Base-by-base conservation (phyloP, 53 echinoderm and acorn worm species). In the Henricia sp. region DNA sequence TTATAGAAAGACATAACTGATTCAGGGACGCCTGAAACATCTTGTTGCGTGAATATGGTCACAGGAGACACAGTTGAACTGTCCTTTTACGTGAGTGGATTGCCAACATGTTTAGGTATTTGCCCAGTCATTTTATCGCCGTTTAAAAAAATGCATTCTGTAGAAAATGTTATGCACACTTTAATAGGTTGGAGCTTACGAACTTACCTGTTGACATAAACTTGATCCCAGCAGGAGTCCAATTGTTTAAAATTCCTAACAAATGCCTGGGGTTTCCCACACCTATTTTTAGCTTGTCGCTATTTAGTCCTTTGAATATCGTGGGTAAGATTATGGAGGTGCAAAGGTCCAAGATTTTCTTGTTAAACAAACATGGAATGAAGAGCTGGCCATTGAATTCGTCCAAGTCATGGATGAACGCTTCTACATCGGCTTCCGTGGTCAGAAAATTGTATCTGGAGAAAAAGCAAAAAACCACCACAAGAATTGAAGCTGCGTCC, bases 181-280 rank as follows among this genome's bases (percentile, higher is more conserved):
- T n/a, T n/a, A n/a, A n/a, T n/a, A n/a, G n/a, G n/a, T n/a, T n/a
- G n/a, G 1, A 8, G 4, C 68, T 68, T 1, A 0, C 3, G 9
- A n/a, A 37, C 48, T 48, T 40, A 80, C 80, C 80, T 44, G 80
- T 46, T n/a, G 80, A 80, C 80, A 80, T 80, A 24, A 63, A 63
- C 46, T 35, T 38, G 14, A 80, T 80, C 13, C 65, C 65, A 14
- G 63, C 33, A 42, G 80, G 48, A 37, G 63, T 80, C 80, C 80
- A 80, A 6, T 42, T 39, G 13, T 64, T 64, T 35, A 65, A 32
- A 26, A 80, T 65, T 33, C 63, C 80, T n/a, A 65, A 6, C 58
- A 80, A 12, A 46, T 80, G 80, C 16, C 64, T 63, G 21, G 80
- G 33, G 24, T 80, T 80, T 11, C 80, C 80, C 21, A 80, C 50